Conservation (phyloP, 2,113 vertebrate species). For the Chiloscyllium plagiosum region DNA sequence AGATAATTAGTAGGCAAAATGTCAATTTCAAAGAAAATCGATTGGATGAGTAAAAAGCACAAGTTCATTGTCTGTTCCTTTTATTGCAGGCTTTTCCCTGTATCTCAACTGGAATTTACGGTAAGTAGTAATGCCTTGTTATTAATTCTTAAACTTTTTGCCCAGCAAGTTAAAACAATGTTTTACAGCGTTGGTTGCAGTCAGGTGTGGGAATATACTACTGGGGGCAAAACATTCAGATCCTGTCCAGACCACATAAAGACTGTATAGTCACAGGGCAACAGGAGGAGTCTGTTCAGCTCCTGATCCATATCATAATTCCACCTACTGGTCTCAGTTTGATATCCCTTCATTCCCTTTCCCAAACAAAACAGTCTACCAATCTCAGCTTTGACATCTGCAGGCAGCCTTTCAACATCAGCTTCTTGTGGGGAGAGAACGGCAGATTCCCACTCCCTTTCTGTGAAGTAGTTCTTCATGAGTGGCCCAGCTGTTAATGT, state of each 20-base stretch:
- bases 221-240: not conserved
- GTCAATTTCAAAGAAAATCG: not conserved
- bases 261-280: not conserved
- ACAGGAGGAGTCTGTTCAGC: not conserved
- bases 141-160: conserved; percentile 2
- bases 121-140: conserved; percentile 54
- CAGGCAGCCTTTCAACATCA: too few relatives aligned
- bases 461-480: too few relatives aligned
- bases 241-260: not conserved
- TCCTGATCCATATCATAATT: too few relatives aligned
- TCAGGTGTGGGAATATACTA: not conserved
- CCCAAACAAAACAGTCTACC: not conserved
- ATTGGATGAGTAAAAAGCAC: not conserved
- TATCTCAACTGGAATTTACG: conserved; percentile 81
- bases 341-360: not conserved
- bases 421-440: too few relatives aligned
- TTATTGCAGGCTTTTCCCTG: conserved; percentile 74
- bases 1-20: not conserved
- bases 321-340: too few relatives aligned
- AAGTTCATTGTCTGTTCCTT: conserved; percentile 13
- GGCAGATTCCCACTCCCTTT: too few relatives aligned
- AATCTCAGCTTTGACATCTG: too few relatives aligned
- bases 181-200: not conserved
- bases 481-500: too few relatives aligned
- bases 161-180: not conserved